Conservation (phyloP, 2,888 invertebrate genomes). For the Leptopilina drosophilae region DNA sequence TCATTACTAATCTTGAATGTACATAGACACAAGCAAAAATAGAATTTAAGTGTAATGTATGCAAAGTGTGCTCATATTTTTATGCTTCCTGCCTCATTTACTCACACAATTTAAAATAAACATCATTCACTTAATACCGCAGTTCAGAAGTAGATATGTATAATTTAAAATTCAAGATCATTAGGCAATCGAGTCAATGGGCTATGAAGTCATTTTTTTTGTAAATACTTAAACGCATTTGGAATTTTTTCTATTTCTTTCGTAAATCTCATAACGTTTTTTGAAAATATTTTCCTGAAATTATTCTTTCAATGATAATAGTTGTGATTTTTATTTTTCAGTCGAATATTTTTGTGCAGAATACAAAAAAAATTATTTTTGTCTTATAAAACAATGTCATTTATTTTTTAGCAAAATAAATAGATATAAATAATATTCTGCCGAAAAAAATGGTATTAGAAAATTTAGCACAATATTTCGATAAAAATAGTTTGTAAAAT, state of each 20-base stretch:
- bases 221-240: not conserved
- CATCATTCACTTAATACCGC: not conserved
- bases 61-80: conserved; percentile 7
- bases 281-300: too few relatives aligned
- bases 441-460: too few relatives aligned
- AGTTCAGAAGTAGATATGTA: not conserved
- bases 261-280: not conserved
- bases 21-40: not conserved
- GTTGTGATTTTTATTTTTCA: too few relatives aligned
- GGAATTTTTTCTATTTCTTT: not conserved
- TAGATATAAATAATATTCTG: too few relatives aligned
- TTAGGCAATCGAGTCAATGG: not conserved
- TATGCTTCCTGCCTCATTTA: not conserved
- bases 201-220: not conserved
- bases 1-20: not conserved
- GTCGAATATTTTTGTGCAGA: too few relatives aligned
- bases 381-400: too few relatives aligned
- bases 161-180: conserved; percentile 21
- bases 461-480: too few relatives aligned
- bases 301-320: too few relatives aligned
- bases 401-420: too few relatives aligned
- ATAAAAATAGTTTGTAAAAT: too few relatives aligned
- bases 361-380: too few relatives aligned
- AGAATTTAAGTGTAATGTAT: not conserved
- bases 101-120: not conserved